phyloP scores from a whole-genome alignment of 35 echinoderm and acorn worm genomes.

The Apostichopus californicus region DNA sequence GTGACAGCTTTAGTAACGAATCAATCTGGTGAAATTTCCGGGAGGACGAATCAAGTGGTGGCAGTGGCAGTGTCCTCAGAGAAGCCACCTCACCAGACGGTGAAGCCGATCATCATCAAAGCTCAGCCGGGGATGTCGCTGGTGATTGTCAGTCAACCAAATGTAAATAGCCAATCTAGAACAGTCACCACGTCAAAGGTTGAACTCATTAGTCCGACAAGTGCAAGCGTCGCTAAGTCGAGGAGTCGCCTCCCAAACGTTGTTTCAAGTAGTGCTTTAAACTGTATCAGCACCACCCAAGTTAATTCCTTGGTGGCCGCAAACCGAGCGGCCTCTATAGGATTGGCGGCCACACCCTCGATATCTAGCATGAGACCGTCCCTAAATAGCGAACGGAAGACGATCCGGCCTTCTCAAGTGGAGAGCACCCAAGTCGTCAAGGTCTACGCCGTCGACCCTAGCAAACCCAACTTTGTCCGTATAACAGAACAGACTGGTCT shows the following conservation, averaged over 20 bases:
- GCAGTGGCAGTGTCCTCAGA: constrained; percentile 57
- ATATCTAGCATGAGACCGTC: not conserved
- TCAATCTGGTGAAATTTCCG: not conserved
- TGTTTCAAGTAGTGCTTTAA: not conserved
- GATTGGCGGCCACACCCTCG: not conserved
- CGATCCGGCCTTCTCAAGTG: not conserved
- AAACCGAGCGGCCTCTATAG: not conserved
- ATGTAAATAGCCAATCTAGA: constrained; percentile 53
- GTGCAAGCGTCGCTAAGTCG: not conserved
- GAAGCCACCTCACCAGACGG: constrained; percentile 74
- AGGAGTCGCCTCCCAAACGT: not conserved
- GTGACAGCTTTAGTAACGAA: constrained; percentile 33
- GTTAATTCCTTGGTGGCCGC: not conserved
- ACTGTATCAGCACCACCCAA: not conserved
- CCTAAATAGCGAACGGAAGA: not conserved
- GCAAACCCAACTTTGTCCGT: constrained; percentile 42
- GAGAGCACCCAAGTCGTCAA: constrained; percentile 45
- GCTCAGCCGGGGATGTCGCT: constrained; percentile 81
- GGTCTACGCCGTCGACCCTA: constrained; percentile 37
- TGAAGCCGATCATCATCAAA: constrained; percentile 87
- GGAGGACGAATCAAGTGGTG: constrained; percentile 57
- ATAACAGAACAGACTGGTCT: constrained; percentile 32
- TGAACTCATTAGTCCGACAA: constrained; percentile 3
- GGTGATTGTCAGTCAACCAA: constrained; percentile 78
- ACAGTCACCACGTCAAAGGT: constrained; percentile 44